Evolutionary conservation across 1,140 invertebrate genomes (phyloP).

Genomic region (Drosophila pruinosa): DNA sequence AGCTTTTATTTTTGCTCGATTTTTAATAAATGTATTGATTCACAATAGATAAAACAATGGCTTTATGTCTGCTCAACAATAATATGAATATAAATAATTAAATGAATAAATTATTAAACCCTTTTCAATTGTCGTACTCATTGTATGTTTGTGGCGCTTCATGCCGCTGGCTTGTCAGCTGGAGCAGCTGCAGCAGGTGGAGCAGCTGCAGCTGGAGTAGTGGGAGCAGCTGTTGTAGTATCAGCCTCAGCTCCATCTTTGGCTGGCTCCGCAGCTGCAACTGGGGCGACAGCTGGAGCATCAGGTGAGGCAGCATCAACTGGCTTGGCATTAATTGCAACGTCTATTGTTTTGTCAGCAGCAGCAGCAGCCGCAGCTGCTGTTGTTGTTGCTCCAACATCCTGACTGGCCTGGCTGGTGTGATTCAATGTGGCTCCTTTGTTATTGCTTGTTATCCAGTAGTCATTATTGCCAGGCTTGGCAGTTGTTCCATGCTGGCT

Average conservation of each 20-base stretch:
- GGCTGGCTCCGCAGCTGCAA: not conserved
- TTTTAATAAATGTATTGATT: too few relatives aligned
- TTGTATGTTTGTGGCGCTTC: not conserved
- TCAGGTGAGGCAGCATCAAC: not conserved
- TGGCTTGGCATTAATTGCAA: not conserved
- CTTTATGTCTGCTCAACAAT: not conserved
- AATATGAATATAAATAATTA: not conserved
- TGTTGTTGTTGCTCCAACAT: not conserved
- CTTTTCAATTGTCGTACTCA: not conserved
- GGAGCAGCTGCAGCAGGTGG: not conserved
- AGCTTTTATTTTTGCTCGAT: too few relatives aligned
- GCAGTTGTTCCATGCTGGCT: not conserved
- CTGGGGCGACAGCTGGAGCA: not conserved
- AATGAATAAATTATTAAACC: not conserved
- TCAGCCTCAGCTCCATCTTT: not conserved
- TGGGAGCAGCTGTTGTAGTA: not conserved
- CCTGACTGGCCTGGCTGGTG: not conserved
- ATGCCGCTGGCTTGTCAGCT: not conserved
- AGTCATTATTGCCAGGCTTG: conserved; percentile 12
- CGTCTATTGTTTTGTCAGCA: not conserved
- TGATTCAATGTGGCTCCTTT: conserved; percentile 21
- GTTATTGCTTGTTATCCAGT: conserved; percentile 19
- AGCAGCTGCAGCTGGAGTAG: not conserved
- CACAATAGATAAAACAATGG: too few relatives aligned
- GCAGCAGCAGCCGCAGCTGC: not conserved